Evolutionary conservation across 2,797 vertebrate genomes (phyloP).

Genomic region (Okamejei kenojei): DNA sequence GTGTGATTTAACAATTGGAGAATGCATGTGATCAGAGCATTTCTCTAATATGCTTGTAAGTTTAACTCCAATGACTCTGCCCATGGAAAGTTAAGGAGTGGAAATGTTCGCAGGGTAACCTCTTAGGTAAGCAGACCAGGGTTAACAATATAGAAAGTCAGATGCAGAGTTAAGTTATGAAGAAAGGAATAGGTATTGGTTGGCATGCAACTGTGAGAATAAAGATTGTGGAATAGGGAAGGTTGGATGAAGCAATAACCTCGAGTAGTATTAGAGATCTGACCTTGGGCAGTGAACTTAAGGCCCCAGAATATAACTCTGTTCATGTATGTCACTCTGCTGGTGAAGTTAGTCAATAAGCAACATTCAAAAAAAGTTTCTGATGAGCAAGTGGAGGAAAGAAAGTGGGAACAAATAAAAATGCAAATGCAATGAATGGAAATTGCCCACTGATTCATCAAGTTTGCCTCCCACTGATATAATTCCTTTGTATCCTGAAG

Average conservation of each 20-base stretch:
- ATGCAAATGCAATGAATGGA: background rate
- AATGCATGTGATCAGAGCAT: background rate
- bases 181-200: background rate
- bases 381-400: background rate
- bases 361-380: background rate
- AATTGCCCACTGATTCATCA: background rate
- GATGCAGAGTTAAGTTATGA: background rate
- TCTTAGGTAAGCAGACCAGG: background rate
- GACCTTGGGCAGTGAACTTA: background rate
- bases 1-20: background rate
- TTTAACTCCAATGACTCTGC: background rate
- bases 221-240: background rate
- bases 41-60: background rate
- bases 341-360: background rate
- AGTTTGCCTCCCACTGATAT: background rate
- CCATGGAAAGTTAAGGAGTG: background rate
- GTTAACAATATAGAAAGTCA: background rate
- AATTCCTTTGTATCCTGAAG: background rate
- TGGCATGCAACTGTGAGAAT: background rate
- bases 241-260: background rate
- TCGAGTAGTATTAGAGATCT: background rate
- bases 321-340: background rate
- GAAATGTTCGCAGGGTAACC: background rate
- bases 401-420: background rate
- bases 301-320: background rate